Evolutionary conservation across 1,140 invertebrate species (phyloP), one percentile per base, ranked within the genome.

Genomic region (Drosophila azteca): DNA sequence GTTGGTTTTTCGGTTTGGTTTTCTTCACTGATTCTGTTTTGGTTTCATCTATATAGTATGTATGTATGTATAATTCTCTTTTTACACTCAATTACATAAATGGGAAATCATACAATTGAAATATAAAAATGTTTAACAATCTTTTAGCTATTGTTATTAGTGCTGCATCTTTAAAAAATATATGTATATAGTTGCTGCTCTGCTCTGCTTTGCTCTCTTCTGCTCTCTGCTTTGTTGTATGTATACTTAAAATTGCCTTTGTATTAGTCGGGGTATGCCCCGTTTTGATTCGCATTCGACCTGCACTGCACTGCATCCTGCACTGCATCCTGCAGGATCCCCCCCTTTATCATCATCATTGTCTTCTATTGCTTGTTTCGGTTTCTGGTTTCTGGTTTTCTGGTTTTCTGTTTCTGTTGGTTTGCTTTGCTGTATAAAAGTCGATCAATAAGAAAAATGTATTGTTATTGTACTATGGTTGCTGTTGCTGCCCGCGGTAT

Each of bases 381-480:
- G 31, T 22, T 60, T 62, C 58, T 54, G 52, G n/a, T n/a, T n/a
- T n/a, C n/a, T n/a, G n/a, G n/a, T n/a, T 60, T 22, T 57, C 20
- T 55, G 41, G n/a, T n/a, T 46, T 51, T n/a, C 43, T 62, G 50
- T 58, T 59, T 73, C 64, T 74, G 61, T 50, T 67, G 48, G 58
- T 54, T 69, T 39, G 46, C 41, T 67, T 76, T 62, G 67, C 51
- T 79, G 79, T 79, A 79, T 82, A 77, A 88, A 88, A 88, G 62
- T 79, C 67, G 68, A 48, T 88, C 71, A 77, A 77, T 83, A 79
- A 83, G 83, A 88, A 83, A 88, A 88, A 79, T 66, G 61, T 79
- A 63, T 83, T 78, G 45, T 87, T 87, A 87, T 90, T 90, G 85
- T 90, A 90, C 85, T 90, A 83, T 90, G 81, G 87, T 90, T 90